Conservation (phyloP, 2,797 vertebrate species). For the Mastacembelus armatus region DNA sequence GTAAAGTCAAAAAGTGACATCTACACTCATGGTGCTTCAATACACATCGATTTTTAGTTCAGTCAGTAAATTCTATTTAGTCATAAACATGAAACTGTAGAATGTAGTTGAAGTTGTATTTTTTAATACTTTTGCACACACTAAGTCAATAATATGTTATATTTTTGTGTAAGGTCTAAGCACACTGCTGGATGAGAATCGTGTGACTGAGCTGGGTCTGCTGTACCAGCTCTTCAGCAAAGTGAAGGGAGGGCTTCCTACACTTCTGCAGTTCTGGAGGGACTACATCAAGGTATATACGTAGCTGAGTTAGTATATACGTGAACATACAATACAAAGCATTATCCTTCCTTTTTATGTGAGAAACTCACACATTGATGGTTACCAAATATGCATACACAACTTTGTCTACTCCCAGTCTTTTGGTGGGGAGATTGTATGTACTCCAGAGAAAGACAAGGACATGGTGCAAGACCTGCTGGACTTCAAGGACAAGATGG, state of each 20-base stretch:
- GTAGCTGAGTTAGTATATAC: not conserved
- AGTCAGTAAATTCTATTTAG: not conserved
- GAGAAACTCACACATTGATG: not conserved
- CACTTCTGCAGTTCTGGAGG: slow-evolving; percentile 97
- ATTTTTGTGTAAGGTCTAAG: slow-evolving; percentile 87
- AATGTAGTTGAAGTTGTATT: not conserved
- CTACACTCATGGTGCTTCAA: too few relatives aligned
- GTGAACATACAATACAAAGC: not conserved
- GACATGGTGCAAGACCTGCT: slow-evolving; percentile 98
- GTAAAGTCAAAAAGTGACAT: too few relatives aligned
- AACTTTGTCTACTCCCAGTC: slow-evolving; percentile 79
- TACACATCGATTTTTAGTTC: not conserved
- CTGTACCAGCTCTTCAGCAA: slow-evolving; percentile 97
- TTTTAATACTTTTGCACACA: not conserved
- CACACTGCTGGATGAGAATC: slow-evolving; percentile 94
- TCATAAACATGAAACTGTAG: not conserved
- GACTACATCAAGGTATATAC: slow-evolving; percentile 96
- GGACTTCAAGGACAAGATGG: slow-evolving; percentile 99
- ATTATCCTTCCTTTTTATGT: not conserved
- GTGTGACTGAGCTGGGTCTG: slow-evolving; percentile 94
- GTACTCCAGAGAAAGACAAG: slow-evolving; percentile 99
- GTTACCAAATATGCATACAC: too few relatives aligned
- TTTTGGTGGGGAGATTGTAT: slow-evolving; percentile 98
- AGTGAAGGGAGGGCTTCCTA: slow-evolving; percentile 93
- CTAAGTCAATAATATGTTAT: not conserved